Conservation (phyloP, 1,140 invertebrate species). For the Bathynomus jamesi region DNA sequence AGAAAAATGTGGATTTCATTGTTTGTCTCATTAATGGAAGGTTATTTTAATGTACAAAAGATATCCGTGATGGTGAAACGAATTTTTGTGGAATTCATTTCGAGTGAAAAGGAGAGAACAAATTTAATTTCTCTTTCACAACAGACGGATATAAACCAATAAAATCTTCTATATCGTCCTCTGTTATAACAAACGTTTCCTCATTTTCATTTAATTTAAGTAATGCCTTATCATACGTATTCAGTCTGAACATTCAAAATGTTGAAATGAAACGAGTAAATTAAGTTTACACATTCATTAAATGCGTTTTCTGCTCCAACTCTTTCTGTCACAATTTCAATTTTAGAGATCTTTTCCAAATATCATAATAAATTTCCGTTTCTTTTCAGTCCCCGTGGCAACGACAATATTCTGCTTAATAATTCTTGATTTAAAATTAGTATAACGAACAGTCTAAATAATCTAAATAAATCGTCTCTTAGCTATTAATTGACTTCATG, state of each 20-base stretch:
- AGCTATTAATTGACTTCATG: neutral
- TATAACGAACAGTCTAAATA: neutral
- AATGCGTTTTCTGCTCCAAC: neutral
- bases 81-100: too few species aligned
- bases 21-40: too few species aligned
- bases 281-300: neutral
- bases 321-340: neutral
- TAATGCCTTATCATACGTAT: too few species aligned
- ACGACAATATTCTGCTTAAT: neutral
- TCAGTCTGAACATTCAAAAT: neutral
- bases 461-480: neutral
- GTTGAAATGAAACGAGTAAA: neutral
- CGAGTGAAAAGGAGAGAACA: too few species aligned
- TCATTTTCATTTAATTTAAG: too few species aligned
- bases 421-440: neutral
- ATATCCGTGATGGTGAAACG: too few species aligned
- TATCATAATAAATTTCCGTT: neutral
- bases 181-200: too few species aligned
- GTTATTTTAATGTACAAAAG: too few species aligned
- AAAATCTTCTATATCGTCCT: too few species aligned
- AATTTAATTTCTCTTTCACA: too few species aligned
- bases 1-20: too few species aligned
- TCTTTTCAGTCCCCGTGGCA: neutral
- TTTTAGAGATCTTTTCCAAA: neutral
- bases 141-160: too few species aligned